phyloP scores from a whole-genome alignment of 2,888 invertebrate species.

The Archaeoteleia sp. region DNA sequence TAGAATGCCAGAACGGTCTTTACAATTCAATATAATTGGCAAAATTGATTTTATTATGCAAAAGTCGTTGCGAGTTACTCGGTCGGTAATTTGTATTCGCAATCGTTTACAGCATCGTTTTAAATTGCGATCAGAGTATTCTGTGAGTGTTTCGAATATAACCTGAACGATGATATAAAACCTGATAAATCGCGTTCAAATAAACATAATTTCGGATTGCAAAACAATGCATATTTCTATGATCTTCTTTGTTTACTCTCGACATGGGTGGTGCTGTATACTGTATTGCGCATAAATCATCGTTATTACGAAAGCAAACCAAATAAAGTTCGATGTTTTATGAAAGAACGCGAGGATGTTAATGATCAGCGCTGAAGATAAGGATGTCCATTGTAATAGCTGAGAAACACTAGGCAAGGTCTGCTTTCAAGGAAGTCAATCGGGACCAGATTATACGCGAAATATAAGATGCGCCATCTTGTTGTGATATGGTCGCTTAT shows the following conservation, averaged over 20 bases:
- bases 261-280: conserved; percentile 6
- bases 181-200: too few species aligned
- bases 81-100: too few species aligned
- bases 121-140: too few species aligned
- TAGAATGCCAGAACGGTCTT: too few species aligned
- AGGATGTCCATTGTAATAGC: conserved; percentile 48
- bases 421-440: conserved; percentile 54
- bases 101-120: too few species aligned
- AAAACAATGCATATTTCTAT: too few species aligned
- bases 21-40: too few species aligned
- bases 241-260: conserved; percentile 18
- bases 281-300: conserved; percentile 37
- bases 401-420: conserved; percentile 54
- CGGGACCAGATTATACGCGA: conserved; percentile 50
- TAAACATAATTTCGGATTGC: too few species aligned
- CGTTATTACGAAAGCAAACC: conserved; percentile 34
- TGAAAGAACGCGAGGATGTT: conserved; percentile 52
- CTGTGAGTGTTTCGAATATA: too few species aligned
- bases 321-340: conserved; percentile 48
- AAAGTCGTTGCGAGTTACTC: too few species aligned
- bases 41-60: too few species aligned
- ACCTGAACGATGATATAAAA: too few species aligned
- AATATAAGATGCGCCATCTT: conserved; percentile 34
- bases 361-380: conserved; percentile 46
- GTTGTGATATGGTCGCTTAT: not conserved